Conservation (phyloP, 2,888 invertebrate species). For the Crocallis elinguaria region DNA sequence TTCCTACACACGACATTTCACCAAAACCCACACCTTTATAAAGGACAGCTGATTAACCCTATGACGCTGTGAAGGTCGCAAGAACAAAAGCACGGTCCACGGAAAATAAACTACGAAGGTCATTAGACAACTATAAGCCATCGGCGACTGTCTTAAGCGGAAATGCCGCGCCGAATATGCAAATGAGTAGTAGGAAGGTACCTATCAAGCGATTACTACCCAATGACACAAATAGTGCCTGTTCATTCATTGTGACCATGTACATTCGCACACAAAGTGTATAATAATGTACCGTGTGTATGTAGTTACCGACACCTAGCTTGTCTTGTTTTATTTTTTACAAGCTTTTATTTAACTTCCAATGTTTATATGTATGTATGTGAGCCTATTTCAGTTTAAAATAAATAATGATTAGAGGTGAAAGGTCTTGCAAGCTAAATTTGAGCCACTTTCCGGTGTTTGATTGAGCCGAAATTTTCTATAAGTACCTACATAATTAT, state of each 20-base stretch:
- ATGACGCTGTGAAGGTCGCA: constrained; percentile 55
- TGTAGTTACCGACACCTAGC: no score
- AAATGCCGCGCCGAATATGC: constrained; percentile 79
- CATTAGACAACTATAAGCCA: constrained; percentile 67
- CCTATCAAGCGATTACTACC: constrained; percentile 48
- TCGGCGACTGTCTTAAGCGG: constrained; percentile 63
- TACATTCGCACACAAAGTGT: constrained; percentile 56
- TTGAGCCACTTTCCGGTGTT: no score
- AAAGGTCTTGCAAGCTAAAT: no score
- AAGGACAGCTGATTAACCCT: constrained; percentile 50
- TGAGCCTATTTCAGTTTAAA: no score
- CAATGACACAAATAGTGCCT: constrained; percentile 57
- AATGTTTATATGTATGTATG: no score
- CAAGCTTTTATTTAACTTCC: no score
- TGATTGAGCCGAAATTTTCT: no score
- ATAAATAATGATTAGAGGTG: no score
- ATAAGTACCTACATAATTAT: no score
- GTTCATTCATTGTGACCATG: constrained; percentile 76
- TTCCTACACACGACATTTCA: constrained; percentile 48
- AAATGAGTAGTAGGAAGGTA: constrained; percentile 63
- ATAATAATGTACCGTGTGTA: background rate
- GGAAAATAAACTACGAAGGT: constrained; percentile 56
- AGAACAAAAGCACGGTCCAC: no score
- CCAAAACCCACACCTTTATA: constrained; percentile 60
- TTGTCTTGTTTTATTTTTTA: no score